Evolutionary conservation across 2,113 vertebrate genomes (phyloP), one percentile per base, ranked within the genome.

Genomic region (Epinephelus lanceolatus): DNA sequence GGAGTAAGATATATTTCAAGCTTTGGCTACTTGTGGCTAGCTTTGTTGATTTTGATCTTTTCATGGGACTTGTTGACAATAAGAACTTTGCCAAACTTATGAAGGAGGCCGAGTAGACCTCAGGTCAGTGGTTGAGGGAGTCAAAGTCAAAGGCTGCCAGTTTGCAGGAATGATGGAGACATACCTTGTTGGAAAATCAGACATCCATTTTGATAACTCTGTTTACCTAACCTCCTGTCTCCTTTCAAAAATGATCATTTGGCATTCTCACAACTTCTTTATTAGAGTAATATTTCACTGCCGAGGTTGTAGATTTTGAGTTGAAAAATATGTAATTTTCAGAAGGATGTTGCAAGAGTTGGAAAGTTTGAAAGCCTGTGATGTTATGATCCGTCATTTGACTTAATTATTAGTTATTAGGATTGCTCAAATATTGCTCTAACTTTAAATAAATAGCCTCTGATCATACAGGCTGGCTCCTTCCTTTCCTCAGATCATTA

Each of bases 211-310:
- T 18, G 5, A 78, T 67, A 45, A 53, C 9, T 66, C 12, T 45
- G 2, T 45, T 69, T 71, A 37, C 49, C 40, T 76, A 42, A 25
- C 52, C 67, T 56, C 17, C 15, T 3, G 6, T 59, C 52, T 83
- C 19, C 53, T 61, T 60, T 53, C 30, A 33, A n/a, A 75, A 51
- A 42, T 13, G 4, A 61, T 25, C 5, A 7, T 52, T 78, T 83
- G 73, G 53, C 59, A 6, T 55, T 11, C 40, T 55, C 15, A 61
- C 40, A 47, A 12, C 10, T 55, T 63, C 14, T 4, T 86, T 86
- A 86, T 88, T 85, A 83, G 76, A 79, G 62, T 70, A 66, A 80
- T 80, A 66, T 74, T 76, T 88, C 71, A 67, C 27, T 53, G 27
- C 52, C 52, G 17, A 30, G 25, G 66, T 9, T 33, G 57, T 11